These are phyloP conservation scores for Epizoanthus illoricatus DNA, from an alignment of 92 coral and sea anemone species.

Conservation along the genomic window DNA sequence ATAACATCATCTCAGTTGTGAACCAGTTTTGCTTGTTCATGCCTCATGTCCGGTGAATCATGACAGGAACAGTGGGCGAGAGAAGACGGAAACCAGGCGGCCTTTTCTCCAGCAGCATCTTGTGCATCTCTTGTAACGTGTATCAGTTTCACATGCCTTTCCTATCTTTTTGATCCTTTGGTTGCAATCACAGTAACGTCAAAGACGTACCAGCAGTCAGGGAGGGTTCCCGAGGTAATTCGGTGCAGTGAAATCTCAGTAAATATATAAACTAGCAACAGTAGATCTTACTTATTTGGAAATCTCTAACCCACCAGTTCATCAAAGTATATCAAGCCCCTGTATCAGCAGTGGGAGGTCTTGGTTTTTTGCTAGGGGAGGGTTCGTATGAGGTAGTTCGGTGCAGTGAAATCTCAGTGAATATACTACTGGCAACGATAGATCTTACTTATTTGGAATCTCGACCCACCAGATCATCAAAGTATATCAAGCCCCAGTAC, in stretches of 20 bases:
- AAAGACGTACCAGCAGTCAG: too few species aligned
- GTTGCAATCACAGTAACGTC: too few species aligned
- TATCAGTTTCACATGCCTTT: too few species aligned
- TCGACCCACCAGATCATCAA: conserved; percentile 62
- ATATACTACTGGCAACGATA: background rate
- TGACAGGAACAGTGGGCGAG: too few species aligned
- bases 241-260: too few species aligned
- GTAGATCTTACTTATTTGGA: background rate
- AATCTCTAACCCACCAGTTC: conserved; percentile 53
- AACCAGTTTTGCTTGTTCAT: conserved; percentile 79
- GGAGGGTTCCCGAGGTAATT: too few species aligned
- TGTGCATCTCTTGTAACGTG: too few species aligned
- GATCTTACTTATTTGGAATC: background rate
- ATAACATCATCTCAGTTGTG: conserved; percentile 45
- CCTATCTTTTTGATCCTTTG: too few species aligned
- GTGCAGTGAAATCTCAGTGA: too few species aligned
- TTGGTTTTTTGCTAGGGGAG: conserved; percentile 25
- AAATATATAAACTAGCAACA: background rate
- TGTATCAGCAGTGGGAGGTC: conserved; percentile 93
- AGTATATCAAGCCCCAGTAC: conserved; percentile 68
- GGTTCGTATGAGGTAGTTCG: too few species aligned
- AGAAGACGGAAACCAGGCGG: too few species aligned
- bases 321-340: conserved; percentile 58
- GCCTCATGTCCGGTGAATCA: conserved; percentile 70
- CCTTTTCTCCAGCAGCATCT: too few species aligned